Base-by-base conservation (phyloP, 2,797 vertebrate species). In the Sebastes alutus region DNA sequence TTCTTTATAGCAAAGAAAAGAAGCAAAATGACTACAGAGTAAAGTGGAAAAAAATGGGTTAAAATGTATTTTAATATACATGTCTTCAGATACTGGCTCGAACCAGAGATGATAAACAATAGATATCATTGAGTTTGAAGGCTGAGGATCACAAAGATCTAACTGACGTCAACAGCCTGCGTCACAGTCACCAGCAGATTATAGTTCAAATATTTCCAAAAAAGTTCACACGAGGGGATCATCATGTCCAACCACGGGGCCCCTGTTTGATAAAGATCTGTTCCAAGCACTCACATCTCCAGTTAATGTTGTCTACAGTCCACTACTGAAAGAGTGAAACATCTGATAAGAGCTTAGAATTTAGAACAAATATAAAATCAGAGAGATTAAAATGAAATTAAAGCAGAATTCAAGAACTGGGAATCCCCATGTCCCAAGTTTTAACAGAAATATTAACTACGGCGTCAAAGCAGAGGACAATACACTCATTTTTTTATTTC, bases 71-170 rank as follows among this genome's bases (percentile, higher is more conserved):
- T 32, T 55, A 38, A 72, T 27, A 23, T 58, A 60, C 30, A 32
- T 12, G 4, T 33, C 22, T 25, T 23, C 0, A 20, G 6, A 23
- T 18, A 2, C 11, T 14, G 46, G 25, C 4, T 58, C 16, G 8
- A 1, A 54, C 2, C 30, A 54, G 29, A 75, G 14, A 22, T 13
- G 3, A 32, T 9, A 29, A 29, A 61, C 18, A 42, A 30, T 1
- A 32, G 25, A 56, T 13, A 29, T 18, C 2, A 55, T 8, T 56
- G 63, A 54, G 20, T 11, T 6, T 23, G 23, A 33, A 60, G 63
- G 30, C 20, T 54, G 22, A 46, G 13, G 14, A 14, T 38, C 20
- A 38, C 4, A 22, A 18, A 35, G 5, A 46, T 18, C 42, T 18
- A 18, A 23, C 27, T 46, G 32, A 46, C 18, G 58, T 78, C 67